Conservation (phyloP, 2,797 vertebrate species). For the Rhinophrynus dorsalis region DNA sequence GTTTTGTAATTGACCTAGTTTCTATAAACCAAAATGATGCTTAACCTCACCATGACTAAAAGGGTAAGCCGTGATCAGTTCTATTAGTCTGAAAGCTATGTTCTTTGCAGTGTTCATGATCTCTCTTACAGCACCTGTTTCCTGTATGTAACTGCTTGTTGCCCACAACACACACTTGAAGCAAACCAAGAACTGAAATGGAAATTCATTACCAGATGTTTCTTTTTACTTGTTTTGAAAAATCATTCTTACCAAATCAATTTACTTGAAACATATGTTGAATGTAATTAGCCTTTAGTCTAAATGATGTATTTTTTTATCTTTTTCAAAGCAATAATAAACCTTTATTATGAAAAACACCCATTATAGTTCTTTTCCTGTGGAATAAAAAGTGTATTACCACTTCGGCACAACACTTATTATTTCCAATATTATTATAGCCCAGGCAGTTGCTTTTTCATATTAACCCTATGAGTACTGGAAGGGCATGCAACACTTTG, state of each 20-base stretch:
- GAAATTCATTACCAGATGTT: conserved; percentile 64
- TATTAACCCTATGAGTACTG: too few species aligned
- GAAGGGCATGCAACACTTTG: too few species aligned
- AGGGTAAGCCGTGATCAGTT: neutral
- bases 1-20: neutral
- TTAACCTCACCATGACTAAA: neutral
- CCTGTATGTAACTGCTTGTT: conserved; percentile 30
- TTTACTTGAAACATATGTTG: conserved; percentile 63
- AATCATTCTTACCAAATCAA: conserved; percentile 62
- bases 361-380: too few species aligned
- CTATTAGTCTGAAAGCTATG: conserved; percentile 7
- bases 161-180: conserved; percentile 38
- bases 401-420: too few species aligned
- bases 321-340: too few species aligned
- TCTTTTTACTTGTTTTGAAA: conserved; percentile 61
- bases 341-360: too few species aligned
- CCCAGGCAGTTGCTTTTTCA: too few species aligned
- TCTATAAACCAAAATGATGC: neutral
- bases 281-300: conserved; percentile 66
- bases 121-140: neutral
- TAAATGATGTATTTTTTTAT: conserved; percentile 62
- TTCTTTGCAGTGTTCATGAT: conserved; percentile 14
- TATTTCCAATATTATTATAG: too few species aligned
- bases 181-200: conserved; percentile 51
- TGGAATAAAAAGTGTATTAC: too few species aligned